Conservation (phyloP, 2,113 vertebrate genomes). For the Sylvilagus bachmani region DNA sequence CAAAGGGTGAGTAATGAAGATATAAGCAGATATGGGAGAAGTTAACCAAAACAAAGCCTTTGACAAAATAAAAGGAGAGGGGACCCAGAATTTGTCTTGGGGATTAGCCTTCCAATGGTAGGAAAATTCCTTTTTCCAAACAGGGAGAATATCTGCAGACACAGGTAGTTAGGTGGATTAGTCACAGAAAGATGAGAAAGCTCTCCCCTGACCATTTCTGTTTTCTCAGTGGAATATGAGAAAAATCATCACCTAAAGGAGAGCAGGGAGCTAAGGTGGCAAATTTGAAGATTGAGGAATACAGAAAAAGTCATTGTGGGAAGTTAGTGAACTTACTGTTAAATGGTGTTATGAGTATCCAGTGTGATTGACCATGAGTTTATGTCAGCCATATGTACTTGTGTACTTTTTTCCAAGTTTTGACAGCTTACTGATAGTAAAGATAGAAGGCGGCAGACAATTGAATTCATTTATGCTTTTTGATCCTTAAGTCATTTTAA, state of each 20-base stretch:
- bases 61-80: not conserved
- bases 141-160: not conserved
- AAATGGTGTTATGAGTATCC: not conserved
- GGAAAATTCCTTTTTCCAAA: slow-evolving; percentile 6
- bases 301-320: not conserved
- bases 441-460: not conserved
- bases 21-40: not conserved
- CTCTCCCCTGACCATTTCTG: not conserved
- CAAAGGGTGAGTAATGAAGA: not conserved
- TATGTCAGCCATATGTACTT: not conserved
- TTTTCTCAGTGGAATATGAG: not conserved
- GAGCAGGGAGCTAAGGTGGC: not conserved
- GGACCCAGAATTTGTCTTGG: not conserved
- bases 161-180: not conserved
- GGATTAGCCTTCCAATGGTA: not conserved
- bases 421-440: not conserved
- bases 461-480: not conserved
- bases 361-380: not conserved
- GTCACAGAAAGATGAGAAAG: not conserved
- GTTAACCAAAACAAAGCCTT: not conserved
- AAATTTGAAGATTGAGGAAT: slow-evolving; percentile 34
- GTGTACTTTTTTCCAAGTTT: slow-evolving; percentile 30
- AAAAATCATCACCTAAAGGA: not conserved
- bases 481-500: not conserved
- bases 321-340: not conserved